Base-by-base conservation (phyloP, 2,797 vertebrate species). In the Triplophysa bombifrons region DNA sequence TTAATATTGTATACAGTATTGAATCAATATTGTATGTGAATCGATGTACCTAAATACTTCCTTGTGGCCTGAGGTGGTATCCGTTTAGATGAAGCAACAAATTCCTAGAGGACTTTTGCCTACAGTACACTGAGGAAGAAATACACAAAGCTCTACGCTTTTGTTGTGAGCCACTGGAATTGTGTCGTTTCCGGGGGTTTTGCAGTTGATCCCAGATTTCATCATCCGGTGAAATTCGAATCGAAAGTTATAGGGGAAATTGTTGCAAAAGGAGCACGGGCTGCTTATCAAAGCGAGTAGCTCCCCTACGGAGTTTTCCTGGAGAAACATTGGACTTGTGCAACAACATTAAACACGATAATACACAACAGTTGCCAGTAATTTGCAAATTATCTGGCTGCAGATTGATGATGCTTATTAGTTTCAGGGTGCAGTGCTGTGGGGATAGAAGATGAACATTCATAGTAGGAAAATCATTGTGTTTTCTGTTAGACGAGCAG, bases 171-270 rank as follows among this genome's bases (percentile, higher is more conserved):
- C 22, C 7, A 66, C 38, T 64, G 51, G 41, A 56, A 69, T 65
- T 11, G 12, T 60, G 66, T 55, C 58, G 58, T 74, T 51, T 51
- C 82, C 44, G 27, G 83, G 83, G 82, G 80, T 87, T 83, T 83
- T 22, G 25, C 34, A 71, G 63, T 82, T 77, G 76, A 85, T 80
- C 51, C 80, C 61, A 74, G 76, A 86, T 87, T 85, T 87, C 80
- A 84, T 85, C 86, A 86, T 81, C 80, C 76, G 80, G 53, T 77
- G 76, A 88, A 88, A 85, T 80, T 60, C 76, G 64, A 86, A 75
- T 74, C 82, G 72, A 85, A 79, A 84, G 84, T 89, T 87, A 84
- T 82, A 77, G 64, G 85, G 72, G 80, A 84, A 89, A 86, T 84
- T 76, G 79, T 86, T 66, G 60, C 46, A 86, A 81, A 83, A 84